A percentile compares a stretch with the other conserved stretches of the same genome.
These are phyloP conservation scores for Mastomys coucha DNA, from an alignment of 2,113 vertebrate genomes.

Conservation along the genomic window DNA sequence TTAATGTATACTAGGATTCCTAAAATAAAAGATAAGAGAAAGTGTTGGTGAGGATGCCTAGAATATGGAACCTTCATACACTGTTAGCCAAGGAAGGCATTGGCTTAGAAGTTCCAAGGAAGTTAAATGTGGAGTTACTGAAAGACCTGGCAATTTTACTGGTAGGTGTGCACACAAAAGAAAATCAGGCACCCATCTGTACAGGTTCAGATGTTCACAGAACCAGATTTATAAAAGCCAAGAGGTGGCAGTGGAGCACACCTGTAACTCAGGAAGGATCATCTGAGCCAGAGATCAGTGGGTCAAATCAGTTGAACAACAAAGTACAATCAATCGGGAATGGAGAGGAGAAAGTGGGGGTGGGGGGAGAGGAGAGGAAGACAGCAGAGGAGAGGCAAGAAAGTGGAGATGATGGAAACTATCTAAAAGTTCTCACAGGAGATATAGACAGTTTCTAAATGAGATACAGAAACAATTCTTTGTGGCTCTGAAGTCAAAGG, in stretches of 20 bases:
- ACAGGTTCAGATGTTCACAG: background rate
- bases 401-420: background rate
- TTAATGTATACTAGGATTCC: background rate
- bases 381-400: background rate
- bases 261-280: background rate
- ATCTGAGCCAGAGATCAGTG: background rate
- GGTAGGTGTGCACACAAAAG: background rate
- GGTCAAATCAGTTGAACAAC: background rate
- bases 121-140: background rate
- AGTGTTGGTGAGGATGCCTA: background rate
- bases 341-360: background rate
- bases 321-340: background rate
- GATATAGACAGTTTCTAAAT: background rate
- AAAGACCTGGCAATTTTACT: background rate
- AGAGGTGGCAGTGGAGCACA: background rate
- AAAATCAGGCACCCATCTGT: background rate
- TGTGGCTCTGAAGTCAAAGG: background rate
- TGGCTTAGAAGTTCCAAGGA: background rate
- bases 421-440: background rate
- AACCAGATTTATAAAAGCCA: background rate
- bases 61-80: background rate
- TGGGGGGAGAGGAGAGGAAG: background rate
- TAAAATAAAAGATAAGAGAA: background rate
- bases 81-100: background rate
- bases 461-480: background rate